A percentile compares a stretch with the other conserved stretches of the same genome.
Evolutionary conservation across 2,888 invertebrate species (phyloP).

Genomic region (Eilema sororculum): DNA sequence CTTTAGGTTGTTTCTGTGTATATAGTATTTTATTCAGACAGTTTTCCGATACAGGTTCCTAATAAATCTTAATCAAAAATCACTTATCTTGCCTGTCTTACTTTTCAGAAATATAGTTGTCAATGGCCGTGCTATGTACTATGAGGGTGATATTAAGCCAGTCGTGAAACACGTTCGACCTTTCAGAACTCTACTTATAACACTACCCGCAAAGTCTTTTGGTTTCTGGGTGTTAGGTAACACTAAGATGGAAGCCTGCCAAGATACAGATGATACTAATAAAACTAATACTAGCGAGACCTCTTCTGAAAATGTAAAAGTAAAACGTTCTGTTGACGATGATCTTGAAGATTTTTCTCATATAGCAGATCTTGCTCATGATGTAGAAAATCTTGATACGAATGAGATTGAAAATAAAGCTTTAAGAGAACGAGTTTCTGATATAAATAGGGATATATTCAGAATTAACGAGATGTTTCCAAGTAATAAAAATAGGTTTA

Average conservation of each 20-base stretch:
- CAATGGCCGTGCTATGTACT: slow-evolving; percentile 88
- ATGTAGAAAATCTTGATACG: slow-evolving; percentile 47
- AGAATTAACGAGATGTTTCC: slow-evolving; percentile 56
- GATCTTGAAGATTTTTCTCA: slow-evolving; percentile 50
- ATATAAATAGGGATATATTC: slow-evolving; percentile 65
- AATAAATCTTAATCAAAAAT: background rate
- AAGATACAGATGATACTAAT: slow-evolving; percentile 50
- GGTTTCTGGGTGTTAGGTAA: slow-evolving; percentile 92
- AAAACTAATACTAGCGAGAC: slow-evolving; percentile 49
- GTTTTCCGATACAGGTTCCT: no score
- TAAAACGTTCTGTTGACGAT: slow-evolving; percentile 59
- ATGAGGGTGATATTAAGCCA: slow-evolving; percentile 87
- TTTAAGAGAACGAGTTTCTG: slow-evolving; percentile 56
- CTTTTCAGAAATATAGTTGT: slow-evolving; percentile 87
- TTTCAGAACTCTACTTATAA: slow-evolving; percentile 85
- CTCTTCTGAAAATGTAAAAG: slow-evolving; percentile 47
- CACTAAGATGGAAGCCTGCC: slow-evolving; percentile 88
- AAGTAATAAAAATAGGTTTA: slow-evolving; percentile 50
- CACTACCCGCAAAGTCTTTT: slow-evolving; percentile 89
- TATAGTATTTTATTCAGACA: no score
- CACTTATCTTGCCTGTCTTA: background rate
- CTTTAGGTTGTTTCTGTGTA: no score
- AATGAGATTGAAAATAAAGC: slow-evolving; percentile 45
- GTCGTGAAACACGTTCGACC: slow-evolving; percentile 83
- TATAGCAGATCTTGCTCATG: slow-evolving; percentile 45